These are phyloP conservation scores for Amphibalanus amphitrite DNA, from an alignment of 1,140 invertebrate species.

Conservation along the genomic window DNA sequence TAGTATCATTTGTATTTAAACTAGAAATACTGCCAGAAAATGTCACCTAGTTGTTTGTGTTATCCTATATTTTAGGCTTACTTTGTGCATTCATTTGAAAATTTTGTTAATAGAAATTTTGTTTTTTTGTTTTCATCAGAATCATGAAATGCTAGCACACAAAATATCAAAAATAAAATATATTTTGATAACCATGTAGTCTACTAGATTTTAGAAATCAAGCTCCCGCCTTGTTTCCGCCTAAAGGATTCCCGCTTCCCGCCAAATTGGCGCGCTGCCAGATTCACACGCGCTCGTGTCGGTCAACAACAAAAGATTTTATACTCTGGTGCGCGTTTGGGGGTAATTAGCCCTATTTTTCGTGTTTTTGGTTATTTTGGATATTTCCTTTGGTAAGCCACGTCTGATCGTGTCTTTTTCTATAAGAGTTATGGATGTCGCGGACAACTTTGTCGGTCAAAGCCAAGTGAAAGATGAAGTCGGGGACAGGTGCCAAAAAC, in stretches of 20 bases:
- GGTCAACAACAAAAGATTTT: too few relatives aligned
- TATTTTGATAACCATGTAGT: too few relatives aligned
- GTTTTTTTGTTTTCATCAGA: background rate
- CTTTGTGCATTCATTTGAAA: background rate
- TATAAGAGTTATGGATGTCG: conserved; percentile 29
- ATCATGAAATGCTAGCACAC: background rate
- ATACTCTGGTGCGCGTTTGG: background rate
- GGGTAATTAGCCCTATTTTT: background rate
- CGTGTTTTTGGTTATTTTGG: background rate
- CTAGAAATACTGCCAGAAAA: background rate
- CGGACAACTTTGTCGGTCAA: conserved; percentile 25
- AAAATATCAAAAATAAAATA: too few relatives aligned
- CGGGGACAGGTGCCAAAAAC: conserved; percentile 76
- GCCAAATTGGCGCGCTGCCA: too few relatives aligned
- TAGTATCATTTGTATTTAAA: too few relatives aligned
- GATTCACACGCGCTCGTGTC: too few relatives aligned
- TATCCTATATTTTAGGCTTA: background rate
- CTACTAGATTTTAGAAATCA: too few relatives aligned
- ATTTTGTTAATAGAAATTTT: background rate
- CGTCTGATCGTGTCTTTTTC: background rate
- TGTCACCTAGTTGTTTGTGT: background rate
- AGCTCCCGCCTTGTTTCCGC: too few relatives aligned
- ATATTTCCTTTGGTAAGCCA: background rate
- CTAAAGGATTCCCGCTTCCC: too few relatives aligned
- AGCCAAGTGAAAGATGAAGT: conserved; percentile 64